Conservation (phyloP, 2,113 vertebrate species). For the Poeciliopsis occidentalis region DNA sequence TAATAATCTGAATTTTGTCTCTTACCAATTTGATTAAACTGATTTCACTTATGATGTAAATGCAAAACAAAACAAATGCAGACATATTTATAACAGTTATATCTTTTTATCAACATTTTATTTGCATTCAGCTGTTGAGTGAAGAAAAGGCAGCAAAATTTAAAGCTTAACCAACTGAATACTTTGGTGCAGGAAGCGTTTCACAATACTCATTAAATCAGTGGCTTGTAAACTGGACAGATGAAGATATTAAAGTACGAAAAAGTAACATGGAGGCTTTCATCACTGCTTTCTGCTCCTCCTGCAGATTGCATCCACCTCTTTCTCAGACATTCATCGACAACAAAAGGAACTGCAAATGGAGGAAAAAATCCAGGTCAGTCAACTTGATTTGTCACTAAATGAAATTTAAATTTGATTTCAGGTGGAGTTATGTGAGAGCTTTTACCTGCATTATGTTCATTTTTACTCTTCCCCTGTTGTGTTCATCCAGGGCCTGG, state of each 20-base stretch:
- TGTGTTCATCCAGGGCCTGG: slow-evolving; percentile 69
- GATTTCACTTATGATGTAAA: too few relatives aligned
- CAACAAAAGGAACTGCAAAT: slow-evolving; percentile 78
- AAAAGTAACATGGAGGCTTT: neutral
- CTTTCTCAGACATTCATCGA: slow-evolving; percentile 81
- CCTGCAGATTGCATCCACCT: neutral
- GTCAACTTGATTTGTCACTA: neutral
- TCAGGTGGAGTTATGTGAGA: neutral
- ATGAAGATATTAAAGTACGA: neutral
- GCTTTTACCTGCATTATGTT: slow-evolving; percentile 78
- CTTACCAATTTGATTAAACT: too few relatives aligned
- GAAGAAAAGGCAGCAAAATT: slow-evolving; percentile 30
- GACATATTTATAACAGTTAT: neutral
- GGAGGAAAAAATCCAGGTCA: neutral
- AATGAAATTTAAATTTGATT: neutral
- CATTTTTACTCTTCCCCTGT: slow-evolving; percentile 68
- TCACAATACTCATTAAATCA: slow-evolving; percentile 30
- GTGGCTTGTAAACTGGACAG: neutral
- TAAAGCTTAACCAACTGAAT: neutral
- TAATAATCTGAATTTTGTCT: too few relatives aligned
- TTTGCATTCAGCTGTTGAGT: slow-evolving; percentile 18
- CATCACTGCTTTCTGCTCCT: slow-evolving; percentile 36
- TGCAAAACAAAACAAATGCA: neutral
- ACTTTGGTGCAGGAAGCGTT: neutral
- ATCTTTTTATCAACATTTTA: slow-evolving; percentile 42